These are phyloP conservation scores for Lithophane semibrunnea DNA, from an alignment of 2,888 invertebrate genomes.

Conservation along the genomic window DNA sequence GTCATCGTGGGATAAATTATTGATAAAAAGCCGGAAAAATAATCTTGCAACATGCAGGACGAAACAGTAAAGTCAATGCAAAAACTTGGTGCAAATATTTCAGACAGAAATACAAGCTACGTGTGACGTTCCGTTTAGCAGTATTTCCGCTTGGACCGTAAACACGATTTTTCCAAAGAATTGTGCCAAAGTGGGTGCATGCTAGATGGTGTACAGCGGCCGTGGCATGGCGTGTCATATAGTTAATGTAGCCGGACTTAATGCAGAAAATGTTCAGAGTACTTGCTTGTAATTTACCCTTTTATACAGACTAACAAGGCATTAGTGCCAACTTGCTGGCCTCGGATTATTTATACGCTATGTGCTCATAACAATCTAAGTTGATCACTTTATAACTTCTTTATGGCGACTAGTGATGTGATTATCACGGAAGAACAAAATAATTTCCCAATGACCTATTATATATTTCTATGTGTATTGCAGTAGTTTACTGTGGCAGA, in stretches of 20 bases:
- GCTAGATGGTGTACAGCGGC: neutral
- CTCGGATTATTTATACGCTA: conserved; percentile 36
- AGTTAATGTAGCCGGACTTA: conserved; percentile 12
- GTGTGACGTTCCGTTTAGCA: too few relatives aligned
- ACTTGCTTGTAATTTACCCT: conserved; percentile 32
- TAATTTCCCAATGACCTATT: conserved; percentile 11
- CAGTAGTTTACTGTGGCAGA: neutral
- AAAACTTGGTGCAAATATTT: neutral
- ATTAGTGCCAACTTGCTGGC: conserved; percentile 43
- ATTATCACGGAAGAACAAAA: conserved; percentile 27
- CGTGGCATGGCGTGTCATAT: conserved; percentile 18
- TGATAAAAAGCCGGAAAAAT: neutral
- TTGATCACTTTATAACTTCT: conserved; percentile 28
- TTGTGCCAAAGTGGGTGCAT: neutral
- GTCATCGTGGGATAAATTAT: conserved; percentile 19
- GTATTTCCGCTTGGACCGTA: neutral
- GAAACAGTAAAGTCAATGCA: conserved; percentile 5
- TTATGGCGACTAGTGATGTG: neutral
- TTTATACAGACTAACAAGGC: conserved; percentile 40
- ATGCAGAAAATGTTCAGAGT: conserved; percentile 24
- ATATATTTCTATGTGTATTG: neutral
- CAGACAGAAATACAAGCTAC: too few relatives aligned
- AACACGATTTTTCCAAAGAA: neutral
- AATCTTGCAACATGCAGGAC: neutral
- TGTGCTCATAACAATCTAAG: conserved; percentile 5